A percentile compares a stretch with the other conserved stretches of the same genome.
phyloP scores from a whole-genome alignment of 1,140 invertebrate genomes.

The Bursaphelenchus mucronatus region DNA sequence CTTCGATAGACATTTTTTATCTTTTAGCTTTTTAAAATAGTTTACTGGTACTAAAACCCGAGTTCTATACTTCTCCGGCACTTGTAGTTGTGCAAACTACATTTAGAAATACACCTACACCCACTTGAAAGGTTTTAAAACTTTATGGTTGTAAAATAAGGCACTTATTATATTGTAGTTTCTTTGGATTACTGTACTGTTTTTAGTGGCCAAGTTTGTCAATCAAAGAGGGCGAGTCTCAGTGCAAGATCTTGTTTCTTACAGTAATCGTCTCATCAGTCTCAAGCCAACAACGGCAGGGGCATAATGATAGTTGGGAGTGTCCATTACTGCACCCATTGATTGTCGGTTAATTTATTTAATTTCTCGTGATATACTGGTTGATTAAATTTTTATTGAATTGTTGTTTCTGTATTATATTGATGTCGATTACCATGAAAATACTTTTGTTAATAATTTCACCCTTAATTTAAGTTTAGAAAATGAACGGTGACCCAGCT shows the following conservation, averaged over 20 bases:
- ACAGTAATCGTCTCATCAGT: conserved; percentile 81
- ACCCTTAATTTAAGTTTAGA: conserved; percentile 14
- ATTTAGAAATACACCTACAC: too few relatives aligned
- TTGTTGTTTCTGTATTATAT: neutral
- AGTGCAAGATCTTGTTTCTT: conserved; percentile 84
- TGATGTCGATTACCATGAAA: neutral
- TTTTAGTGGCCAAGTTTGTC: conserved; percentile 84
- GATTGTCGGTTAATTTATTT: conserved; percentile 3
- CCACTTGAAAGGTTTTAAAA: too few relatives aligned
- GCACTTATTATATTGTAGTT: too few relatives aligned
- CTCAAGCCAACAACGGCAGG: neutral
- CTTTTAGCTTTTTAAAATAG: conserved; percentile 14
- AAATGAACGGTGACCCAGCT: conserved; percentile 49
- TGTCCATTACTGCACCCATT: neutral
- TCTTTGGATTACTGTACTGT: too few relatives aligned
- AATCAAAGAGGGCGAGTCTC: conserved; percentile 87
- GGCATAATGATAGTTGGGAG: neutral
- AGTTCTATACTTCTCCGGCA: too few relatives aligned
- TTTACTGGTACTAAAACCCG: neutral
- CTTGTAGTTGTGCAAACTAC: too few relatives aligned
- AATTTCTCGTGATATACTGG: neutral
- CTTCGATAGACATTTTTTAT: conserved; percentile 24
- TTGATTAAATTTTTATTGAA: conserved; percentile 6
- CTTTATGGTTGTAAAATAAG: too few relatives aligned
- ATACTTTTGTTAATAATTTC: conserved; percentile 12